phyloP scores from a whole-genome alignment of 2,888 invertebrate genomes.

The Ametastegia equiseti region DNA sequence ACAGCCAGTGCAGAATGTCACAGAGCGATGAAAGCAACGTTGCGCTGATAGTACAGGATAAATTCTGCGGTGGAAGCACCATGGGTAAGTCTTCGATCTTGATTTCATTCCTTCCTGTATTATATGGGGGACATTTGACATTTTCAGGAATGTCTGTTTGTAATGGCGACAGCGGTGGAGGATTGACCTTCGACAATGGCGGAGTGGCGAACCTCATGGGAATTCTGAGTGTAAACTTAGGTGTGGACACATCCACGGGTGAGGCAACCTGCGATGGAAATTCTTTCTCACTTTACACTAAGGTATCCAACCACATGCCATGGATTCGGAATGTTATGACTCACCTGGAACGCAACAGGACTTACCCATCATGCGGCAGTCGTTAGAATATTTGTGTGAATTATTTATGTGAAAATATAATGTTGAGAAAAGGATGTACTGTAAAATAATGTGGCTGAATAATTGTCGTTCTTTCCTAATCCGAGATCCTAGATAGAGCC shows the following conservation, averaged over 20 bases:
- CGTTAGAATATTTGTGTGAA: background rate
- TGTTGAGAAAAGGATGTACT: background rate
- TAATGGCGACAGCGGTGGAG: slow-evolving; percentile 77
- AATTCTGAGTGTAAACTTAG: slow-evolving; percentile 74
- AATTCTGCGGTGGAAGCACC: slow-evolving; percentile 73
- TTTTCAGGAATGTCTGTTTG: slow-evolving; percentile 74
- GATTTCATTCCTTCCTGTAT: too few relatives aligned
- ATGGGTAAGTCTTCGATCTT: slow-evolving; percentile 65
- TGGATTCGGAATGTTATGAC: slow-evolving; percentile 68
- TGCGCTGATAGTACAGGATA: slow-evolving; percentile 68
- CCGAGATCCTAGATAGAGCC: background rate
- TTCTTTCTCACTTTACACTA: slow-evolving; percentile 72
- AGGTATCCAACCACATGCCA: slow-evolving; percentile 65
- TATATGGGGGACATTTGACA: too few relatives aligned
- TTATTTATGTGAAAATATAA: background rate
- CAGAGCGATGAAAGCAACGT: slow-evolving; percentile 55
- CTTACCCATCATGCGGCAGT: background rate
- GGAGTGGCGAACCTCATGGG: slow-evolving; percentile 74
- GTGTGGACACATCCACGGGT: slow-evolving; percentile 57
- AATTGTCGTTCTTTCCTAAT: background rate
- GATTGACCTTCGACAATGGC: slow-evolving; percentile 70
- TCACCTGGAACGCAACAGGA: background rate
- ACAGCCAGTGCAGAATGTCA: slow-evolving; percentile 60
- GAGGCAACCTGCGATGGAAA: slow-evolving; percentile 65
- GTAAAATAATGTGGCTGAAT: background rate